These are phyloP conservation scores for Phyllotreta cruciferae DNA, from an alignment of 2,888 invertebrate genomes.

Conservation along the genomic window DNA sequence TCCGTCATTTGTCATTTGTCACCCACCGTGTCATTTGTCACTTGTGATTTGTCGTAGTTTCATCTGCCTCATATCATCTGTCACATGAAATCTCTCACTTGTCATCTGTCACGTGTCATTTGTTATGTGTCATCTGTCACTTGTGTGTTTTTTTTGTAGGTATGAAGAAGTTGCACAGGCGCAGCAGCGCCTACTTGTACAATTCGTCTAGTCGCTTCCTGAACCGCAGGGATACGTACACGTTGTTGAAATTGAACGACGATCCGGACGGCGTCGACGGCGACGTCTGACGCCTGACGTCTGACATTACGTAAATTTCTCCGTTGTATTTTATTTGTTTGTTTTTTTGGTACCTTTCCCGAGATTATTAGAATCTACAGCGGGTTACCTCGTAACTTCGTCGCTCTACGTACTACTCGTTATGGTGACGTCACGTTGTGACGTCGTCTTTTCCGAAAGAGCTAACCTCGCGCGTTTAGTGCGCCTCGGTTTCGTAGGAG, in stretches of 20 bases:
- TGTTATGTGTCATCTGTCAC: background rate
- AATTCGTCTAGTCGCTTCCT: conserved; percentile 56
- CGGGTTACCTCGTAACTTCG: too few relatives aligned
- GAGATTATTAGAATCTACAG: background rate
- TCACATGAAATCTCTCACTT: too few relatives aligned
- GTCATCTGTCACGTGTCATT: too few relatives aligned
- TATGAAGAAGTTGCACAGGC: conserved; percentile 72
- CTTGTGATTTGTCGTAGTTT: too few relatives aligned
- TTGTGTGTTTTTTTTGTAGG: conserved; percentile 30
- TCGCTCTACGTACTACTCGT: too few relatives aligned
- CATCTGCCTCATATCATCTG: too few relatives aligned
- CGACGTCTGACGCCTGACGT: conserved; percentile 30
- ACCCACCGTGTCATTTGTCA: too few relatives aligned
- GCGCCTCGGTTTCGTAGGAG: too few relatives aligned
- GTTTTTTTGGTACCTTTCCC: conserved; percentile 24
- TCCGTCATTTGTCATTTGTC: too few relatives aligned
- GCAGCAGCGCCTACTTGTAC: conserved; percentile 61
- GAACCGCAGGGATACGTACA: conserved; percentile 67
- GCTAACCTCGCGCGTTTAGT: too few relatives aligned
- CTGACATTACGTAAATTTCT: background rate
- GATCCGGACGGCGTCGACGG: conserved; percentile 27
- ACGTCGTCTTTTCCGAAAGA: too few relatives aligned
- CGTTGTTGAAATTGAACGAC: conserved; percentile 56
- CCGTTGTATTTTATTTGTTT: background rate
- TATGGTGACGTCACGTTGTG: too few relatives aligned